phyloP scores from a whole-genome alignment of 2,113 vertebrate genomes.

The Aspiorhynchus laticeps region DNA sequence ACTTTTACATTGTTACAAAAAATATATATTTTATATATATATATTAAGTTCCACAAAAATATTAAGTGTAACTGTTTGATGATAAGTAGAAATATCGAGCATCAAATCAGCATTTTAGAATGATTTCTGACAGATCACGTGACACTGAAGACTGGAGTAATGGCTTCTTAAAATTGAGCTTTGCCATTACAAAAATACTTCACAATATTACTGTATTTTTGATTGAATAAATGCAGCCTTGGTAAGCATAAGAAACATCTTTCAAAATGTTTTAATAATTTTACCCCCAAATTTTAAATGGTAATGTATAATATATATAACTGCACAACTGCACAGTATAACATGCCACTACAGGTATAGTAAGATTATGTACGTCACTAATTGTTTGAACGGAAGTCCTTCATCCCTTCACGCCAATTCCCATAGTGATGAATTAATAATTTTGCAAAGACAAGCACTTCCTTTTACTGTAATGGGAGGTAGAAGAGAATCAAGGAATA shows the following conservation, averaged over 20 bases:
- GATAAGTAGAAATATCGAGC: no score
- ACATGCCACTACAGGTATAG: background rate
- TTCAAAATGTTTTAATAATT: no score
- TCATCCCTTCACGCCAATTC: background rate
- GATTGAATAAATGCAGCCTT: background rate
- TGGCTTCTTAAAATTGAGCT: background rate
- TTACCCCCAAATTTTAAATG: no score
- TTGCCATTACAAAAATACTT: background rate
- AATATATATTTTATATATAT: no score
- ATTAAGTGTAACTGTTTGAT: background rate
- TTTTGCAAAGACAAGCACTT: conserved; percentile 6
- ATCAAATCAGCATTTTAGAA: no score
- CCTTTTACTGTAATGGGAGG: conserved; percentile 55
- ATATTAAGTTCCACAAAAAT: no score
- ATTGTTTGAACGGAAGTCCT: background rate
- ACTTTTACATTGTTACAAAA: no score
- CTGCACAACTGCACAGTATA: background rate
- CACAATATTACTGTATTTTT: background rate
- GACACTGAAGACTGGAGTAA: background rate
- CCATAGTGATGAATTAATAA: background rate
- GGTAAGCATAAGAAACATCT: no score
- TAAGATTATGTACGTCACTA: background rate
- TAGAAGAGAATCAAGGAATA: conserved; percentile 23
- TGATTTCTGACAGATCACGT: background rate
- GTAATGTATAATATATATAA: no score